Conservation (phyloP, 2,888 invertebrate species). For the Oxystoma pomonae region DNA sequence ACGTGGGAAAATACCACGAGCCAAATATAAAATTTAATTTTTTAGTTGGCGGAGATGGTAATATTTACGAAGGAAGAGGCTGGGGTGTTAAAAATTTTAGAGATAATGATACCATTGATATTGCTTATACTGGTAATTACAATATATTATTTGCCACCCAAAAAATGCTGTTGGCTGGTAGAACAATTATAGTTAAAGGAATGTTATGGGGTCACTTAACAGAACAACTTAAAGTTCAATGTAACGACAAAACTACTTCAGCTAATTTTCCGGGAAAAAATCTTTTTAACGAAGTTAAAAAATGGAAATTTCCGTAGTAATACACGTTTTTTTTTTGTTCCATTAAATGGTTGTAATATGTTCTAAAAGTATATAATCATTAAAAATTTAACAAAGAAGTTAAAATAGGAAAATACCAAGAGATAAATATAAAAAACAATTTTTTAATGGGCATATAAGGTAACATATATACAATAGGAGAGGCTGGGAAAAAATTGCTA, state of each 20-base stretch:
- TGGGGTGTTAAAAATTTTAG: conserved; percentile 36
- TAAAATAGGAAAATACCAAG: too few species aligned
- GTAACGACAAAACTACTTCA: conserved; percentile 50
- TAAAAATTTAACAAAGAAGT: conserved; percentile 44
- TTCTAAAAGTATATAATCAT: too few species aligned
- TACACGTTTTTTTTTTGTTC: too few species aligned
- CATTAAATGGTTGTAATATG: too few species aligned
- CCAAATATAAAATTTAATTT: conserved; percentile 51
- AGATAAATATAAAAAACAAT: too few species aligned
- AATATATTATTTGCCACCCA: conserved; percentile 32
- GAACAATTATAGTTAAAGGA: conserved; percentile 42
- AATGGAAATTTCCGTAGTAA: too few species aligned
- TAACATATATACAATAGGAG: too few species aligned
- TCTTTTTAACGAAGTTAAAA: conserved; percentile 48
- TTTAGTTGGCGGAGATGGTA: conserved; percentile 69
- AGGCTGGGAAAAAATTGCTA: too few species aligned
- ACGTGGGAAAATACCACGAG: conserved; percentile 26
- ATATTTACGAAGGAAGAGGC: conserved; percentile 64
- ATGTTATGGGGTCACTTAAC: conserved; percentile 3
- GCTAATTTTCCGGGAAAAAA: conserved; percentile 52
- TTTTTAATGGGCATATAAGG: too few species aligned
- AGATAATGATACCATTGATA: conserved; percentile 23
- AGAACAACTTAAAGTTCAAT: conserved; percentile 47
- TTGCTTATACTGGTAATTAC: conserved; percentile 28
- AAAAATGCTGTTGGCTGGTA: conserved; percentile 47